A percentile compares a stretch with the other conserved stretches of the same genome.
Evolutionary conservation across 2,797 vertebrate genomes (phyloP).

Genomic region (Diglossa cyanea): DNA sequence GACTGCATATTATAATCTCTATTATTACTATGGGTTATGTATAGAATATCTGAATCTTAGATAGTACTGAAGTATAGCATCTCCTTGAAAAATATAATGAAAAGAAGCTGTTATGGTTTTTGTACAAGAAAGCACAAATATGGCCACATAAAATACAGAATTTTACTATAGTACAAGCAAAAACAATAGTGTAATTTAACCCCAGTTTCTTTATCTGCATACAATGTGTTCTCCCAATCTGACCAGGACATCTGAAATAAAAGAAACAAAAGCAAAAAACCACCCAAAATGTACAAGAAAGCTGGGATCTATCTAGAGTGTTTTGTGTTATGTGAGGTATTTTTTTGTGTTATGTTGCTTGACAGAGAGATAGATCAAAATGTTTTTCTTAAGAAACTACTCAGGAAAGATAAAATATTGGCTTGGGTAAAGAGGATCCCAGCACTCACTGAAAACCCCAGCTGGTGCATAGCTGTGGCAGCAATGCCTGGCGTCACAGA

Average conservation of each 20-base stretch:
- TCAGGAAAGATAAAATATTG: neutral
- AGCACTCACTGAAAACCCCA: neutral
- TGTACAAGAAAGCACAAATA: neutral
- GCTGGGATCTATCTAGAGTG: neutral
- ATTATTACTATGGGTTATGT: neutral
- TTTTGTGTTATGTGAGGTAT: neutral
- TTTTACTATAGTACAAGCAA: neutral
- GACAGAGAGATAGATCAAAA: neutral
- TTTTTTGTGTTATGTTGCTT: neutral
- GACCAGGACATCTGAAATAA: neutral
- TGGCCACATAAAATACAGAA: neutral
- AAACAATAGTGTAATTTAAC: neutral
- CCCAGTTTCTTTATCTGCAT: neutral
- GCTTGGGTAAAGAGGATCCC: neutral
- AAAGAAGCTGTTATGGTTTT: neutral
- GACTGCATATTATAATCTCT: neutral
- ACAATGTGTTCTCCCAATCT: neutral
- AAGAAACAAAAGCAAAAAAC: neutral
- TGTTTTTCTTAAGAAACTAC: neutral
- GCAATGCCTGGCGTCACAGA: neutral
- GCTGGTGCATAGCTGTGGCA: neutral
- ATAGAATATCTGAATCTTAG: neutral
- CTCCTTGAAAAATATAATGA: neutral
- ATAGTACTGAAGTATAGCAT: neutral
- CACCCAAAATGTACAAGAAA: neutral